Evolutionary conservation across 2,888 invertebrate species (phyloP).

Genomic region (Cheilosia grossa): DNA sequence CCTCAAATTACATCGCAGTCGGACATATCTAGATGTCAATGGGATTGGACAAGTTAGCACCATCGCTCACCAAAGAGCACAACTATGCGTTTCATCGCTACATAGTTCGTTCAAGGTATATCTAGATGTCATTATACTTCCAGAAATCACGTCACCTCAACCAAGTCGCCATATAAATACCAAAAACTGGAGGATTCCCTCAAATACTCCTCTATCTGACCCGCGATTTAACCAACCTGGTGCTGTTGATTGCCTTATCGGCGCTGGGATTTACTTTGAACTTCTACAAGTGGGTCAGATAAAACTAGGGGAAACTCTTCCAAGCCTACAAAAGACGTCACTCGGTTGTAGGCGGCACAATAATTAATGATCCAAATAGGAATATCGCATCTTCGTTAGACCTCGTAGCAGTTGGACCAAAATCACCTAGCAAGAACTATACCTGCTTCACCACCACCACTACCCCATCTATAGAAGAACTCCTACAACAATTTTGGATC

Average conservation of each 20-base stretch:
- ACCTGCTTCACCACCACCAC: neutral
- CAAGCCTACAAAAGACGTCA: slow-evolving; percentile 65
- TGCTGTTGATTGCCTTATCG: slow-evolving; percentile 52
- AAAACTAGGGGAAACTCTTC: slow-evolving; percentile 49
- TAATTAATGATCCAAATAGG: neutral
- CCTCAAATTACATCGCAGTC: neutral
- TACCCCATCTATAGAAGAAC: neutral
- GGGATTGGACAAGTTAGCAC: slow-evolving; percentile 30
- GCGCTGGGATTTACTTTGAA: slow-evolving; percentile 61
- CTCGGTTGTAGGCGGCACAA: slow-evolving; percentile 66
- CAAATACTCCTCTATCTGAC: slow-evolving; percentile 57
- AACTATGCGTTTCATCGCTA: slow-evolving; percentile 27
- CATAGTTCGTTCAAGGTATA: slow-evolving; percentile 21
- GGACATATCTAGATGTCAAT: neutral
- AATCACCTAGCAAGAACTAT: neutral
- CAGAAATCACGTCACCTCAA: slow-evolving; percentile 38
- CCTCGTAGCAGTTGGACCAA: slow-evolving; percentile 8
- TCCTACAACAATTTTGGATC: neutral
- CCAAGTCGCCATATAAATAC: slow-evolving; percentile 30
- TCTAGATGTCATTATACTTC: slow-evolving; percentile 33
- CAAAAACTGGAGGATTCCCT: slow-evolving; percentile 57
- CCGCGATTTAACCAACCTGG: slow-evolving; percentile 47
- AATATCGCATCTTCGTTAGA: slow-evolving; percentile 11
- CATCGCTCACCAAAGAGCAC: slow-evolving; percentile 23
- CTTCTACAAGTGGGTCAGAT: slow-evolving; percentile 55